Base-by-base conservation (phyloP, 2,113 vertebrate genomes). In the Beaufortia kweichowensis region DNA sequence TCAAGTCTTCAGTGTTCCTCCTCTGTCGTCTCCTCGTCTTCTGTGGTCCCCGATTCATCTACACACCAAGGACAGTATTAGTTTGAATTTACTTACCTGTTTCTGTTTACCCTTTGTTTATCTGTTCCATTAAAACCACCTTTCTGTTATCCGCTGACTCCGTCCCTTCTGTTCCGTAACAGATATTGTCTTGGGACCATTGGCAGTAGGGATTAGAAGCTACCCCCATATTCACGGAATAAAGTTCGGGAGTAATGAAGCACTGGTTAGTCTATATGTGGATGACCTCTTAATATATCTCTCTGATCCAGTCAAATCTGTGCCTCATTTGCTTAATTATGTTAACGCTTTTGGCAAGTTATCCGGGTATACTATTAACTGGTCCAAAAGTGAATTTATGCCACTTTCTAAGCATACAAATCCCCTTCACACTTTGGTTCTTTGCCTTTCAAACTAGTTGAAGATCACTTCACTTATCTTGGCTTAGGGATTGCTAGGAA, bases 341-440 rank as follows among this genome's bases (percentile, higher is more conserved):
- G 60, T 79, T 10, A 21, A 67, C 3, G 12, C 17, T 0, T 67
- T 75, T 17, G 14, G 61, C 1, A 39, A 39, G 3, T 10, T 79
- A 2, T 79, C 70, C 3, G 62, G 70, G 1, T 74, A 79, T 26
- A 46, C 59, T 14, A 79, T 79, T 6, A 79, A 73, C 11, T 79
- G 56, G 56, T 14, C 24, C 56, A 59, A 59, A 15, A 28, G 56
- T 26, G 24, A 9, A 8, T 61, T 19, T n/a, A 61, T 61, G 57
- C 19, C 59, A 31, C 28, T 61, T 31, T 7, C 7, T 19, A 6
- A 1, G 17, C 26, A n/a, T 10, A 19, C 6, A 31, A 60, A 19
- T 8, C 6, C 26, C 2, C 29, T 3, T 9, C 26, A 60, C 0
- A 60, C 0, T 6, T 29, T 29, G 14, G 14, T 19, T 19, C 57